Percentiles rank a stretch among this genome's conserved stretches.
Conservation (phyloP, 2,113 vertebrate species). For the Tychaedon coryphoeus region DNA sequence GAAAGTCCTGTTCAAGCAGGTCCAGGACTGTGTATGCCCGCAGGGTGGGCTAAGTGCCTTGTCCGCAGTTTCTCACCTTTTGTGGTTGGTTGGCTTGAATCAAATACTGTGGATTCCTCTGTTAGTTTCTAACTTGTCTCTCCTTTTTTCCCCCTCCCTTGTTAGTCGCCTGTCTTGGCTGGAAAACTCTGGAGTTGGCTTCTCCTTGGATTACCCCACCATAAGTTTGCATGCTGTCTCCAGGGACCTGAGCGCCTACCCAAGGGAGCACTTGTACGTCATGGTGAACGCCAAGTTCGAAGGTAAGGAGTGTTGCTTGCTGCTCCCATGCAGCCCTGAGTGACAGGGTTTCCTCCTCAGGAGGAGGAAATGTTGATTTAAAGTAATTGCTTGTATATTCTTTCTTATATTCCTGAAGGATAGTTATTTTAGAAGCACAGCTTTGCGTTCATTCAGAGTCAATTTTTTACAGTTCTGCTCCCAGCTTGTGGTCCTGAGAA, state of each 20-base stretch:
- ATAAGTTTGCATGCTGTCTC: conserved; percentile 95
- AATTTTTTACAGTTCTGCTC: not conserved
- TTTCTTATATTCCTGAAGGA: not conserved
- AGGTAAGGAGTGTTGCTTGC: conserved; percentile 54
- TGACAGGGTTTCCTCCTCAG: not conserved
- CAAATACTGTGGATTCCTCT: not conserved
- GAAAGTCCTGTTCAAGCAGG: not conserved
- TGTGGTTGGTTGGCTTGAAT: not conserved
- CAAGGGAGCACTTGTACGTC: conserved; percentile 92
- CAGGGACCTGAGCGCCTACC: conserved; percentile 84
- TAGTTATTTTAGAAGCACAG: not conserved
- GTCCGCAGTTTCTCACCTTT: not conserved
- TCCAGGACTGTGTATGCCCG: accelerated
- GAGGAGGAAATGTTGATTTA: not conserved
- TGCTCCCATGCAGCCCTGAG: accelerated
- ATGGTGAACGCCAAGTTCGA: conserved; percentile 92
- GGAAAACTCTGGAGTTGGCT: conserved; percentile 87
- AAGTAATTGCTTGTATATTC: not conserved
- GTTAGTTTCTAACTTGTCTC: not conserved
- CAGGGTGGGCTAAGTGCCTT: not conserved
- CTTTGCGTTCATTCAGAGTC: not conserved
- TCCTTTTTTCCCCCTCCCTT: too few species aligned
- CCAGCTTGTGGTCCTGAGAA: not conserved
- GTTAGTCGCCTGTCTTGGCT: conserved; percentile 90
- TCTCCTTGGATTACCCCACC: conserved; percentile 91